Evolutionary conservation across 2,113 vertebrate genomes (phyloP).

Genomic region (Bujurquina vittata): DNA sequence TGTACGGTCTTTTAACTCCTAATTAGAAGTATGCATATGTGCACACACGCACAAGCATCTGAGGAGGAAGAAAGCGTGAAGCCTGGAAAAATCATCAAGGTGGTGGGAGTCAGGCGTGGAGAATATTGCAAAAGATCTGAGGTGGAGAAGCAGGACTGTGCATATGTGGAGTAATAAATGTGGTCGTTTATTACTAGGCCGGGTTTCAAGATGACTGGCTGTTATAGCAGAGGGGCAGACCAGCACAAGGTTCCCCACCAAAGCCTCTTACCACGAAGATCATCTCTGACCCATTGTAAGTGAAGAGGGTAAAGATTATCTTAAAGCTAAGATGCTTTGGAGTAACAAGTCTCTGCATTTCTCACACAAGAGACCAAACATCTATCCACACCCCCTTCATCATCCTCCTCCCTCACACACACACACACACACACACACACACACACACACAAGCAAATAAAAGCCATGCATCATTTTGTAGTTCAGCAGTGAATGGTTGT

Average conservation of each 20-base stretch:
- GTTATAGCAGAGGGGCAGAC: conserved; percentile 23
- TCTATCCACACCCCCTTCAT: conserved; percentile 18
- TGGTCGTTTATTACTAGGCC: conserved; percentile 19
- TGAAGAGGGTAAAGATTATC: conserved; percentile 62
- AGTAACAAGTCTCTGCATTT: conserved; percentile 51
- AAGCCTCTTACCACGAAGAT: conserved; percentile 67
- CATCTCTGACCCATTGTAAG: conserved; percentile 59
- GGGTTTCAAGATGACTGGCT: conserved; percentile 32
- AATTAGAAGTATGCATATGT: conserved; percentile 62
- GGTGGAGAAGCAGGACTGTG: conserved; percentile 16
- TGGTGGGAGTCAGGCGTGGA: conserved; percentile 17
- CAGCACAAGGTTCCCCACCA: conserved; percentile 30
- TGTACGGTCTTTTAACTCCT: conserved; percentile 68
- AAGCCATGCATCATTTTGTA: conserved; percentile 31
- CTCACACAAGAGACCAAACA: conserved; percentile 45
- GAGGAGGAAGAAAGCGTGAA: conserved; percentile 30
- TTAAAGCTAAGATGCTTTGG: conserved; percentile 56
- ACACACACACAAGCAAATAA: conserved; percentile 9
- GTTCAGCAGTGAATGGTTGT: conserved; percentile 19
- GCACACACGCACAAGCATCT: conserved; percentile 20
- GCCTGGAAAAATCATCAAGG: conserved; percentile 65
- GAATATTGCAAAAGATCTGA: conserved; percentile 46
- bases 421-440: conserved; percentile 19
- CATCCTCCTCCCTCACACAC: background rate
- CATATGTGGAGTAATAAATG: conserved; percentile 32